These are phyloP conservation scores for Pantherophis vulpinus DNA, from an alignment of 2,797 vertebrate species.

Conservation along the genomic window DNA sequence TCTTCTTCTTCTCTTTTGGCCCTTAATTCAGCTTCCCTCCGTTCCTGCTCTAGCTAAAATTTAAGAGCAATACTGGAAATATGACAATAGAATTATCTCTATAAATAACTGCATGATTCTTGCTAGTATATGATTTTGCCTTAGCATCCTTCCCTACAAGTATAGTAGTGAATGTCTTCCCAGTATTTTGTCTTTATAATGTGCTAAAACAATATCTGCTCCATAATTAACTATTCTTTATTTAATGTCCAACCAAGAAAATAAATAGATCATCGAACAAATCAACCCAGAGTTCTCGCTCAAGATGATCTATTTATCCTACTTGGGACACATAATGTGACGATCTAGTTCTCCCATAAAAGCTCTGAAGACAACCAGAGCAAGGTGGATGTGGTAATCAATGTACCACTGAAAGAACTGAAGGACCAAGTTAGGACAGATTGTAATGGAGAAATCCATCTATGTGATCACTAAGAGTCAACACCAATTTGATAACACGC, in stretches of 20 bases:
- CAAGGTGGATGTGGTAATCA: background rate
- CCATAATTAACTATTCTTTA: background rate
- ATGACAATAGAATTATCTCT: constrained; percentile 47
- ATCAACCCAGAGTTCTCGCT: background rate
- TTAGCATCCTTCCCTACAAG: constrained; percentile 40
- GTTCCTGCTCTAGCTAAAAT: constrained; percentile 89
- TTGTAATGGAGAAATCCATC: background rate
- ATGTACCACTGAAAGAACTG: background rate
- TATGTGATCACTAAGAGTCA: background rate
- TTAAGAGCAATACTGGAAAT: constrained; percentile 59
- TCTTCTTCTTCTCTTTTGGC: constrained; percentile 94
- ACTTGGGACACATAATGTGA: background rate
- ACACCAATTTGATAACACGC: background rate
- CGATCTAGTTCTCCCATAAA: background rate
- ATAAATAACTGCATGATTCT: constrained; percentile 47
- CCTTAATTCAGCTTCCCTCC: constrained; percentile 90
- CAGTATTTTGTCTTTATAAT: background rate
- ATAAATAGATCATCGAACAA: background rate
- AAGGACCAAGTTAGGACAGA: background rate
- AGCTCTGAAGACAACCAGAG: background rate
- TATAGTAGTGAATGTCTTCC: background rate
- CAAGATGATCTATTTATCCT: background rate
- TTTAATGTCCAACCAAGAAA: background rate
- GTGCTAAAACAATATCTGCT: background rate
- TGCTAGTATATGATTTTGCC: constrained; percentile 39